Conservation (phyloP, 1,140 invertebrate species). For the Caenorhabditis briggsae region DNA sequence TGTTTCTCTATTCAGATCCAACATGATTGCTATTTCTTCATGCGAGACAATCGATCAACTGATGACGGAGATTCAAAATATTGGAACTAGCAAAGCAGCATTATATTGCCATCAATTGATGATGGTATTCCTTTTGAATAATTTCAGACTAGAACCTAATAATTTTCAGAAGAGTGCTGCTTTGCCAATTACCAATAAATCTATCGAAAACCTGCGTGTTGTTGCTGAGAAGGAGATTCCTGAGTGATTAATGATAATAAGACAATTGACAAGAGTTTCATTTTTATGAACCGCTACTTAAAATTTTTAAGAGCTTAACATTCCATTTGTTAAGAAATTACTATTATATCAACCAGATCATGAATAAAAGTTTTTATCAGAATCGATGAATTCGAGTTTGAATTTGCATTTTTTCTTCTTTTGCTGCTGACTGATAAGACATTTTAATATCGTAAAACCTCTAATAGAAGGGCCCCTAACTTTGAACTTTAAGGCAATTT, state of each 20-base stretch:
- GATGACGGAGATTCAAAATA: slow-evolving; percentile 50
- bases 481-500: too few relatives aligned
- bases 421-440: too few relatives aligned
- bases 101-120: slow-evolving; percentile 58
- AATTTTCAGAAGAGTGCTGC: slow-evolving; percentile 39
- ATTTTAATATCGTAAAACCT: too few relatives aligned
- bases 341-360: neutral
- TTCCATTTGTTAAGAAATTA: neutral
- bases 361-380: slow-evolving; percentile 7
- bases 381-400: too few relatives aligned
- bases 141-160: too few relatives aligned
- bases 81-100: slow-evolving; percentile 54
- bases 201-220: neutral
- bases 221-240: slow-evolving; percentile 11
- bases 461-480: too few relatives aligned
- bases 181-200: slow-evolving; percentile 23
- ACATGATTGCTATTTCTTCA: slow-evolving; percentile 42
- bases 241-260: neutral
- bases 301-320: neutral
- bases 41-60: slow-evolving; percentile 52
- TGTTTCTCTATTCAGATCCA: slow-evolving; percentile 46
- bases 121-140: neutral
- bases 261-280: slow-evolving; percentile 9
- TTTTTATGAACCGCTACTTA: slow-evolving; percentile 16
- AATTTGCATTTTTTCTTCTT: too few relatives aligned